Evolutionary conservation across 1,140 invertebrate genomes (phyloP).

Genomic region (Zaprionus davidi): DNA sequence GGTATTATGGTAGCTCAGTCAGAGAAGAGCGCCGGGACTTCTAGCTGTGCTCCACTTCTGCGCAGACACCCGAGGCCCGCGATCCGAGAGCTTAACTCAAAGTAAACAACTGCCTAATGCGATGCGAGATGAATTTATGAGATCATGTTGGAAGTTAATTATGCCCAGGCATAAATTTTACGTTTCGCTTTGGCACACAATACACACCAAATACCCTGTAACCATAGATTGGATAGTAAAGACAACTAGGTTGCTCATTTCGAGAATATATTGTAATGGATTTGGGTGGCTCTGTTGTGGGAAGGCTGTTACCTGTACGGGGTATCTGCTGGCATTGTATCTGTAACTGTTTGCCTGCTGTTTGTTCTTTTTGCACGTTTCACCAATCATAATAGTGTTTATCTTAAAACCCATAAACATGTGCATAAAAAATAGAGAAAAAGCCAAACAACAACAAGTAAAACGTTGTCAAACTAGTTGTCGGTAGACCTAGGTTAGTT

Average conservation of each 20-base stretch:
- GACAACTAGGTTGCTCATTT: too few species aligned
- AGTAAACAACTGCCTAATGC: slow-evolving; percentile 61
- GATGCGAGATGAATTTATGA: slow-evolving; percentile 78
- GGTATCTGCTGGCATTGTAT: slow-evolving; percentile 28
- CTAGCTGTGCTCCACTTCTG: slow-evolving; percentile 59
- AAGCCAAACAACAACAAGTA: slow-evolving; percentile 6
- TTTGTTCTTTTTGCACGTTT: slow-evolving; percentile 63
- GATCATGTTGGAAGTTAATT: slow-evolving; percentile 80
- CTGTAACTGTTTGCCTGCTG: slow-evolving; percentile 11
- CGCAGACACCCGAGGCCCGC: not conserved
- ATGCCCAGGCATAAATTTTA: slow-evolving; percentile 77
- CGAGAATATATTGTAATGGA: too few species aligned
- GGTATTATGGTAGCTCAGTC: too few species aligned
- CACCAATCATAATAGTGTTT: slow-evolving; percentile 76
- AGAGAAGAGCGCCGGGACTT: too few species aligned
- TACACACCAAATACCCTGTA: slow-evolving; percentile 14
- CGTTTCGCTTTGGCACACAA: slow-evolving; percentile 36
- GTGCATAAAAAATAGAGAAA: slow-evolving; percentile 62
- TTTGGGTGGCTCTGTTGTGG: too few species aligned
- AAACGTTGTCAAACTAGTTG: slow-evolving; percentile 67
- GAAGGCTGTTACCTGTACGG: too few species aligned
- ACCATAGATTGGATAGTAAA: not conserved
- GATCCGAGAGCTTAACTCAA: slow-evolving; percentile 41
- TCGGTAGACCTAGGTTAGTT: slow-evolving; percentile 81
- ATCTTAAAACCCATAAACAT: slow-evolving; percentile 74